These are phyloP conservation scores for Drosophila bocqueti DNA, from an alignment of 1,140 invertebrate species.

Conservation along the genomic window DNA sequence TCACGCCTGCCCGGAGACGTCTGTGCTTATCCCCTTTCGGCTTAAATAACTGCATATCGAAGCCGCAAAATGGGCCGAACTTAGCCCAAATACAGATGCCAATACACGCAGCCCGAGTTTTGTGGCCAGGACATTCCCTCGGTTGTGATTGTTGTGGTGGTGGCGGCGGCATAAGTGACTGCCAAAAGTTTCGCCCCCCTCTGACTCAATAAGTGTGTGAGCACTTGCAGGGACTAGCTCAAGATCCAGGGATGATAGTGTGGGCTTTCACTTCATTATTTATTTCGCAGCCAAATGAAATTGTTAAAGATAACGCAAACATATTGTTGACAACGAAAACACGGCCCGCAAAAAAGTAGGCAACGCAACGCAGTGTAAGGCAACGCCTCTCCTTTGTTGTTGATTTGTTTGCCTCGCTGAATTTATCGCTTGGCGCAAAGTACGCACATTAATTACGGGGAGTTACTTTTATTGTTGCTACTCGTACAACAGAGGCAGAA, in stretches of 20 bases:
- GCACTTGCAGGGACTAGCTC: constrained; percentile 66
- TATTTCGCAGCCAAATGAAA: constrained; percentile 70
- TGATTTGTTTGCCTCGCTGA: constrained; percentile 54
- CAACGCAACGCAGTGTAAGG: constrained; percentile 41
- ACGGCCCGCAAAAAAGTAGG: constrained; percentile 65
- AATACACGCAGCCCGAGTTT: constrained; percentile 53
- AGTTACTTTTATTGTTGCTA: constrained; percentile 80
- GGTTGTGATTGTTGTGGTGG: constrained; percentile 27
- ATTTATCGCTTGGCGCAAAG: constrained; percentile 80
- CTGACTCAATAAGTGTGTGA: constrained; percentile 70
- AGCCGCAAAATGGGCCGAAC: constrained; percentile 69
- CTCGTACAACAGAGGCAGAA: constrained; percentile 18
- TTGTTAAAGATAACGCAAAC: constrained; percentile 81
- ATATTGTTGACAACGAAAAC: constrained; percentile 75
- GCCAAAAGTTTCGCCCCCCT: constrained; percentile 57
- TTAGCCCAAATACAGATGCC: constrained; percentile 74
- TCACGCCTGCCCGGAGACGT: constrained; percentile 59
- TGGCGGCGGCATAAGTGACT: constrained; percentile 62
- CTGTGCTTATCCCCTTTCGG: constrained; percentile 30
- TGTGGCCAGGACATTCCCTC: constrained; percentile 22
- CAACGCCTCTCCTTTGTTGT: constrained; percentile 38
- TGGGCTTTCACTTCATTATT: constrained; percentile 76
- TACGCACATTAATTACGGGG: constrained; percentile 81
- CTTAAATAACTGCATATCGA: constrained; percentile 71
- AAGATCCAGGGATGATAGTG: constrained; percentile 34